phyloP scores from a whole-genome alignment of 2,797 vertebrate species.

The Rhodeus uyekii region DNA sequence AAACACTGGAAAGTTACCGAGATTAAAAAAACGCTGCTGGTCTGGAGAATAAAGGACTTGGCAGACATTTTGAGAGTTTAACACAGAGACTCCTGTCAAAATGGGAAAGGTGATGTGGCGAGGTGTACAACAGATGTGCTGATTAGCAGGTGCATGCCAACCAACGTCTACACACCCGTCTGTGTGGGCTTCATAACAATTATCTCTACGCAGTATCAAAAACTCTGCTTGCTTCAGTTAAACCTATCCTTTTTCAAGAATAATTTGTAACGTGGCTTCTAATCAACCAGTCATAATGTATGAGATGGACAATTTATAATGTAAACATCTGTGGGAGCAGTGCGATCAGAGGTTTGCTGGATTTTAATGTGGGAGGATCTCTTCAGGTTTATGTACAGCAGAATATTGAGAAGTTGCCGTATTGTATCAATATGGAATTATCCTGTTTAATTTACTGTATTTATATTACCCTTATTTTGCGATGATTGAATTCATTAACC shows the following conservation, averaged over 20 bases:
- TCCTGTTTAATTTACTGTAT: neutral
- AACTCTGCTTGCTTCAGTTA: slow-evolving; percentile 21
- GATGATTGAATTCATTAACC: neutral
- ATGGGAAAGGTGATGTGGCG: slow-evolving; percentile 46
- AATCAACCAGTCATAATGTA: slow-evolving; percentile 34
- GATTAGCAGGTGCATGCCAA: slow-evolving; percentile 62
- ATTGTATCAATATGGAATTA: neutral
- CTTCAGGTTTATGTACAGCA: neutral
- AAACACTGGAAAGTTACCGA: slow-evolving; percentile 8
- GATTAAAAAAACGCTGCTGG: slow-evolving; percentile 14
- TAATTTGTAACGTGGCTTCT: slow-evolving; percentile 3
- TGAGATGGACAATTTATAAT: slow-evolving; percentile 19
- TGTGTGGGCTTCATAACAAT: slow-evolving; percentile 42
- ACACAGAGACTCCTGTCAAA: slow-evolving; percentile 29
- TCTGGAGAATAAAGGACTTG: slow-evolving; percentile 28
- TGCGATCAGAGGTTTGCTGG: neutral
- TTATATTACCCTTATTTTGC: neutral
- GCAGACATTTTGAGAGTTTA: slow-evolving; percentile 53
- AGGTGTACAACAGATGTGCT: slow-evolving; percentile 55
- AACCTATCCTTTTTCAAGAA: slow-evolving; percentile 9
- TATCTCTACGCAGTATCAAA: slow-evolving; percentile 34
- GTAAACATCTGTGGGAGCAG: slow-evolving; percentile 1
- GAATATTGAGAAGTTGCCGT: neutral
- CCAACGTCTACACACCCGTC: slow-evolving; percentile 33
- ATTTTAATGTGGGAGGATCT: neutral